A percentile compares a stretch with the other conserved stretches of the same genome.
phyloP scores from a whole-genome alignment of 2,113 vertebrate species.

The Cinclus mexicanus region DNA sequence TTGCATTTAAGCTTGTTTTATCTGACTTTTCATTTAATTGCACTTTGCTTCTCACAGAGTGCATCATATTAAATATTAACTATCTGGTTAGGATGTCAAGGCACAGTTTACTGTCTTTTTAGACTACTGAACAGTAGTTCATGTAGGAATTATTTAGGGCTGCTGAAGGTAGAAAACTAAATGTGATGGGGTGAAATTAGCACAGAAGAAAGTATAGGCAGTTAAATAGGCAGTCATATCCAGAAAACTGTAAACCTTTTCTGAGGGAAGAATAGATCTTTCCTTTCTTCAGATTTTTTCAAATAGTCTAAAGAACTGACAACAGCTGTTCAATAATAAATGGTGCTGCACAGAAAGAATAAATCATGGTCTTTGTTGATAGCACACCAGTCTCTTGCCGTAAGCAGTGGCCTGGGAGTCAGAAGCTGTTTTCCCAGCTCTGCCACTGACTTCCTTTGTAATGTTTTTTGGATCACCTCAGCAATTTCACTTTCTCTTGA shows the following conservation, averaged over 20 bases:
- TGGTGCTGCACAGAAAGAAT: not conserved
- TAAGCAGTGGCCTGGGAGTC: not conserved
- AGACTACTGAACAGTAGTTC: constrained; percentile 18
- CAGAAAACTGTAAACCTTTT: constrained; percentile 1
- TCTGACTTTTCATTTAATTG: constrained; percentile 70
- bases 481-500: not conserved
- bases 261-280: not conserved
- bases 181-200: constrained; percentile 16
- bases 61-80: constrained; percentile 67
- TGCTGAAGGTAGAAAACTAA: constrained; percentile 19
- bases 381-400: not conserved
- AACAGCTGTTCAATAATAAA: not conserved
- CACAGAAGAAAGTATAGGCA: constrained; percentile 1
- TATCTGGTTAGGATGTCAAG: constrained; percentile 52
- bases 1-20: constrained; percentile 49
- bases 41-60: constrained; percentile 38
- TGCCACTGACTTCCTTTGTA: not conserved
- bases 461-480: not conserved
- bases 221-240: not conserved
- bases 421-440: not conserved
- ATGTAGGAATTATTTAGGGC: constrained; percentile 29
- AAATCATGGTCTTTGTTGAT: not conserved
- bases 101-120: constrained; percentile 39
- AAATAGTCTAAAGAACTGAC: not conserved
- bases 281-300: not conserved